Percentiles rank a stretch among this genome's conserved stretches.
Conservation (phyloP, 2,888 invertebrate genomes). For the Bimastos eiseni region DNA sequence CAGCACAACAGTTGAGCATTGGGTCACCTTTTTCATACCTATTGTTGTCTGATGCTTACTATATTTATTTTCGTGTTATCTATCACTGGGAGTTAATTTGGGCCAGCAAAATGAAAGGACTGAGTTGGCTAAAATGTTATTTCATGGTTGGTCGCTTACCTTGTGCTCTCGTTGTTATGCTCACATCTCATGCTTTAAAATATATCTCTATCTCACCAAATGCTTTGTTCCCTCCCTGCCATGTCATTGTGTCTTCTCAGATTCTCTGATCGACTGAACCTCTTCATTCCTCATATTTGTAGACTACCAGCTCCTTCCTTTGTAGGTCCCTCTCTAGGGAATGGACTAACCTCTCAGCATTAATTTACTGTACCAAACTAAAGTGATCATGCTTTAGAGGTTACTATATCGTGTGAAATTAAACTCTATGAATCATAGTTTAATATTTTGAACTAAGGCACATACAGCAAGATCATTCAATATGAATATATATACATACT, state of each 20-base stretch:
- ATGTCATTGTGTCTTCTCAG: too few species aligned
- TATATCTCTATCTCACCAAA: too few species aligned
- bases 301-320: too few species aligned
- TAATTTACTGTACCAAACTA: background rate
- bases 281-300: too few species aligned
- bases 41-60: background rate
- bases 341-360: too few species aligned
- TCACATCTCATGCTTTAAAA: too few species aligned
- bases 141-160: background rate
- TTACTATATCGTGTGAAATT: background rate
- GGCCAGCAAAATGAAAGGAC: background rate
- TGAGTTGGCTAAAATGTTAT: background rate
- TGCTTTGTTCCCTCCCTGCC: too few species aligned
- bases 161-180: too few species aligned
- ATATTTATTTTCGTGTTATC: background rate
- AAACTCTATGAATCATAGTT: background rate
- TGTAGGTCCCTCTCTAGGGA: too few species aligned
- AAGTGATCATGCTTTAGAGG: background rate
- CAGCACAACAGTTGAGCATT: background rate
- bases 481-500: background rate
- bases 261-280: too few species aligned
- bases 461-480: too few species aligned
- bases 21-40: background rate
- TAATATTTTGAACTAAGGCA: background rate
- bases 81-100: too few species aligned